phyloP scores from a whole-genome alignment of 2,113 vertebrate genomes.

The Bagarius yarrelli region DNA sequence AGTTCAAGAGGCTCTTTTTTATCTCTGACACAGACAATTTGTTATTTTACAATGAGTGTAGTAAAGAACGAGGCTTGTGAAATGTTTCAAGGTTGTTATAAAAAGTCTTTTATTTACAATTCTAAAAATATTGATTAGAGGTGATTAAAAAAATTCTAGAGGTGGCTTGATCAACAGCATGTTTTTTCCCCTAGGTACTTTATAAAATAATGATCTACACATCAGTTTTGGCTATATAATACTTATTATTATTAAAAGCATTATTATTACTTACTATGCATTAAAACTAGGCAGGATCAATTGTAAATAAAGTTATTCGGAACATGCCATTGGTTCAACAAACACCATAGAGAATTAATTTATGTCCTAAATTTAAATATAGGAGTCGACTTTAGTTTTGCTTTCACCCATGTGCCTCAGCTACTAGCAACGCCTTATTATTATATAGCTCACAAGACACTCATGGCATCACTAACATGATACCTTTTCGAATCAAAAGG shows the following conservation, averaged over 20 bases:
- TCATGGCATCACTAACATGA: slow-evolving; percentile 58
- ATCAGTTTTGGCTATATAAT: too few species aligned
- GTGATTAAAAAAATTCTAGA: background rate
- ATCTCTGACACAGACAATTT: slow-evolving; percentile 55
- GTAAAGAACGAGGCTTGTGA: background rate
- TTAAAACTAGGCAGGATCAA: background rate
- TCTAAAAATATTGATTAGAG: background rate
- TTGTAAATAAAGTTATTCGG: background rate
- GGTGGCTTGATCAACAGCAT: background rate
- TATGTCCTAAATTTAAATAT: too few species aligned
- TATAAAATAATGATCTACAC: background rate
- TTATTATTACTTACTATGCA: background rate
- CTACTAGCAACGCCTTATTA: slow-evolving; percentile 30
- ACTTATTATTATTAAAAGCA: background rate
- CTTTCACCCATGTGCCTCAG: slow-evolving; percentile 4
- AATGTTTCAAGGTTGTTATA: background rate
- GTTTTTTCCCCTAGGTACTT: background rate
- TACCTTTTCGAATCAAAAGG: slow-evolving; percentile 63
- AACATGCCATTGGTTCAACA: background rate
- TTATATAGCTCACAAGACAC: slow-evolving; percentile 55
- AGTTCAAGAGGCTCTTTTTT: slow-evolving; percentile 53
- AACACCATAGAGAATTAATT: background rate
- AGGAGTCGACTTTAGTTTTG: background rate
- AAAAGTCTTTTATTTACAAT: slow-evolving; percentile 17
- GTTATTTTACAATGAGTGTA: slow-evolving; percentile 57